A percentile compares a stretch with the other conserved stretches of the same genome.
Conservation (phyloP, 2,888 invertebrate species). For the Ptychoptera albimana region DNA sequence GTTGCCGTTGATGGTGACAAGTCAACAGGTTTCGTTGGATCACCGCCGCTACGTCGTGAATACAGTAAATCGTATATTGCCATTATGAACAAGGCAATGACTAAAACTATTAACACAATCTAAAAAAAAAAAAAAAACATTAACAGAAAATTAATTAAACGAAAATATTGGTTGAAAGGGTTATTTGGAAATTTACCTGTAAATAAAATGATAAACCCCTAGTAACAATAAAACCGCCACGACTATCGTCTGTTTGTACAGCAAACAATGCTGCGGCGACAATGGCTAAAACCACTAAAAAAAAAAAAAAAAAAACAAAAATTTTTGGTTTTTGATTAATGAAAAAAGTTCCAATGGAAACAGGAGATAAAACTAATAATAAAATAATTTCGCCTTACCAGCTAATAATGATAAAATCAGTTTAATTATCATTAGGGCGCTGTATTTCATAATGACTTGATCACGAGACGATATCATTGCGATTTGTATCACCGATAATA, state of each 20-base stretch:
- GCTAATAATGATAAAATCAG: constrained; percentile 60
- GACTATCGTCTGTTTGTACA: constrained; percentile 65
- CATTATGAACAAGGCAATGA: constrained; percentile 58
- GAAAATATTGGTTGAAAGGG: not conserved
- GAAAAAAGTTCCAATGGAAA: too few relatives aligned
- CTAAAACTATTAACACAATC: constrained; percentile 63
- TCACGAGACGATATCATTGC: constrained; percentile 79
- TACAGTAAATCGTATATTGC: constrained; percentile 68
- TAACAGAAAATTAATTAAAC: not conserved
- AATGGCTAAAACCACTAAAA: constrained; percentile 63
- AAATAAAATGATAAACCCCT: constrained; percentile 77
- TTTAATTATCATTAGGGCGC: constrained; percentile 60
- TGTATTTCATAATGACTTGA: constrained; percentile 62
- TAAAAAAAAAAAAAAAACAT: constrained; percentile 33
- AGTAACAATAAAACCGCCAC: constrained; percentile 55
- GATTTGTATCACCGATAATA: constrained; percentile 65
- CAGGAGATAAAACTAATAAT: not conserved
- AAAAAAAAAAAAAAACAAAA: constrained; percentile 5
- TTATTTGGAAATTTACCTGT: constrained; percentile 40
- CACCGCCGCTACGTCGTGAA: constrained; percentile 58
- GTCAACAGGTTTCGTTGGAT: constrained; percentile 51
- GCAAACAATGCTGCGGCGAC: constrained; percentile 71
- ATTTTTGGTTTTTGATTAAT: constrained; percentile 2
- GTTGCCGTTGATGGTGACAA: constrained; percentile 43
- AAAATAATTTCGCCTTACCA: constrained; percentile 38